These are phyloP conservation scores for Diadumene lineata DNA, from an alignment of 92 coral and sea anemone species.

Conservation along the genomic window DNA sequence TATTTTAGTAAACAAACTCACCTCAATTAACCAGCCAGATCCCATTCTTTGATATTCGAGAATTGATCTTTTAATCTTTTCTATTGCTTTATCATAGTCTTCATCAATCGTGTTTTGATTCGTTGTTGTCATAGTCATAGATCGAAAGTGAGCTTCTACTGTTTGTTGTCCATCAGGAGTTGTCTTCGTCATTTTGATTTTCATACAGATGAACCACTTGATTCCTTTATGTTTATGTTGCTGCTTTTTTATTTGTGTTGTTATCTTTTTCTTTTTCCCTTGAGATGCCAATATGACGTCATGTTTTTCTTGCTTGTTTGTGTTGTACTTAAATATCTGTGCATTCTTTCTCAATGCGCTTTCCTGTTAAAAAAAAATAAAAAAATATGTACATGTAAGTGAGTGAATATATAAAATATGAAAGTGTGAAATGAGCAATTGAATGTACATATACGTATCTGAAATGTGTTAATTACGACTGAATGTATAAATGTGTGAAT, in stretches of 20 bases:
- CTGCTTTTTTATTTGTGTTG: constrained; percentile 13
- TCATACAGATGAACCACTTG: constrained; percentile 18
- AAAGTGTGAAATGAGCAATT: too few relatives aligned
- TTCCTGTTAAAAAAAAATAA: too few relatives aligned
- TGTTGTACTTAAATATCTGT: constrained; percentile 14
- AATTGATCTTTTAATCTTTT: constrained; percentile 28
- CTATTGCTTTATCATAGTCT: constrained; percentile 11
- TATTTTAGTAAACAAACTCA: too few relatives aligned
- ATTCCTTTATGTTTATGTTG: constrained; percentile 13
- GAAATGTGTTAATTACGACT: too few relatives aligned
- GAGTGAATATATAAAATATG: too few relatives aligned
- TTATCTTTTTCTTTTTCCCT: constrained; percentile 10
- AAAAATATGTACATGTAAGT: too few relatives aligned
- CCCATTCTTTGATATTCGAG: constrained; percentile 18
- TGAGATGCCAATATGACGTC: constrained; percentile 13
- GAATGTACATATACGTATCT: too few relatives aligned
- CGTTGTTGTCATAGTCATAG: constrained; percentile 12
- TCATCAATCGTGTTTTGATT: constrained; percentile 20
- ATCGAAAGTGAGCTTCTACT: constrained; percentile 44
- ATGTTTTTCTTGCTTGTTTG: constrained; percentile 11
- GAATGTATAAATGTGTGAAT: too few relatives aligned
- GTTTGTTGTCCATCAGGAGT: constrained; percentile 26
- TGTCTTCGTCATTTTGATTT: constrained; percentile 18
- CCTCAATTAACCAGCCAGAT: constrained; percentile 31
- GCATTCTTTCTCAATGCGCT: too few relatives aligned